Evolutionary conservation across 2,888 invertebrate genomes (phyloP).

Genomic region (Cosmia trapezina): DNA sequence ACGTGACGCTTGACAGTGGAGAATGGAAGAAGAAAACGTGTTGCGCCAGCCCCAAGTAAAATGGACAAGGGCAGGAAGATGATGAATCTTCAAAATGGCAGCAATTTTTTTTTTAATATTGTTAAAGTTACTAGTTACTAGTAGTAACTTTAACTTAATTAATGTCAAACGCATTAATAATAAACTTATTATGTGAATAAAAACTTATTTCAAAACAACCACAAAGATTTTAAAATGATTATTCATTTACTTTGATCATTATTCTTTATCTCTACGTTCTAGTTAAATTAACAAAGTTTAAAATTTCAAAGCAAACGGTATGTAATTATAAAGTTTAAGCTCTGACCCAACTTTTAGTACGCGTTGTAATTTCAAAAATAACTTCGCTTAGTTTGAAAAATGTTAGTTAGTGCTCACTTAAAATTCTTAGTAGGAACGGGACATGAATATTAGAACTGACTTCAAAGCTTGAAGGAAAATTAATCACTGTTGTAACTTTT

Average conservation of each 20-base stretch:
- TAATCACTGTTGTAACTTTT: constrained; percentile 36
- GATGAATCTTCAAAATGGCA: background rate
- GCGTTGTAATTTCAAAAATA: constrained; percentile 60
- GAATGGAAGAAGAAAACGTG: no score
- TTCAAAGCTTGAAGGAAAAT: constrained; percentile 31
- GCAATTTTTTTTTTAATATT: background rate
- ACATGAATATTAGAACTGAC: constrained; percentile 33
- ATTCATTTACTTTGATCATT: constrained; percentile 56
- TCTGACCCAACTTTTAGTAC: constrained; percentile 54
- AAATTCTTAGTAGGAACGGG: constrained; percentile 41
- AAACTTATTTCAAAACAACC: constrained; percentile 2
- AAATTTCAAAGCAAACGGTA: constrained; percentile 63
- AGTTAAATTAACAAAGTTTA: constrained; percentile 63
- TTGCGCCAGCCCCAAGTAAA: no score
- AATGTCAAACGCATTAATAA: background rate
- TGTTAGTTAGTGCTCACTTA: constrained; percentile 46
- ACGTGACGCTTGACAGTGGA: no score
- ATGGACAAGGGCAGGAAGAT: no score
- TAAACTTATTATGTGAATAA: background rate
- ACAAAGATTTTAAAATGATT: constrained; percentile 36
- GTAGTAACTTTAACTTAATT: background rate
- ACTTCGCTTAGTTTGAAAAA: constrained; percentile 57
- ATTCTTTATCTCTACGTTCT: constrained; percentile 50
- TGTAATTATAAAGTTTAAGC: constrained; percentile 66
- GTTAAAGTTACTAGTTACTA: no score